Conservation (phyloP, 1,140 invertebrate genomes). For the Drosophila persimilis region DNA sequence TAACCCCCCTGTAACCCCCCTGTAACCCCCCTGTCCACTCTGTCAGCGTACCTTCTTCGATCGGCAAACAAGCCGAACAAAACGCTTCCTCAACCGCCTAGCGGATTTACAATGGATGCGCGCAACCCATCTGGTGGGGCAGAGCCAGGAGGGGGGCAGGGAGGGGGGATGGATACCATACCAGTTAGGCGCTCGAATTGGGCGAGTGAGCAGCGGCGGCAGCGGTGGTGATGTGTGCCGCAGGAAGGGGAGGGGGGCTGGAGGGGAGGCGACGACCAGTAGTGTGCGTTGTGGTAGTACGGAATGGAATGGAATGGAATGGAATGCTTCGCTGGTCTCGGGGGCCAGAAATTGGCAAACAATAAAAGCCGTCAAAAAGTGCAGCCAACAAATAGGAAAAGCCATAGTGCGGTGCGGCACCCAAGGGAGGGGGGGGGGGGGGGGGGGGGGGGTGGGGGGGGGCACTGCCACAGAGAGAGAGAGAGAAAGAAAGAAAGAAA, state of each 20-base stretch:
- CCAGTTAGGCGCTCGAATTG: conserved; percentile 60
- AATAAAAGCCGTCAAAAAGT: conserved; percentile 82
- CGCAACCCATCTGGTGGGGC: not conserved
- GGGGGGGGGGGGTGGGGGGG: not conserved
- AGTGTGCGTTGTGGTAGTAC: conserved; percentile 50
- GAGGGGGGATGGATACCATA: conserved; percentile 9
- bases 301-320: conserved; percentile 44
- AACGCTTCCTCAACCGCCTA: conserved; percentile 76
- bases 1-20: not conserved
- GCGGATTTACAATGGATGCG: conserved; percentile 74
- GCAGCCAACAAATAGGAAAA: conserved; percentile 70
- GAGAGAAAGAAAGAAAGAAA: conserved; percentile 39
- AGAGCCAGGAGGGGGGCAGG: not conserved
- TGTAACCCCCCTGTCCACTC: not conserved
- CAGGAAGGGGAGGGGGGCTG: not conserved
- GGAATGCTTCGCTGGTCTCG: conserved; percentile 72
- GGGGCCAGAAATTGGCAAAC: conserved; percentile 79
- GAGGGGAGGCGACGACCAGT: conserved; percentile 8
- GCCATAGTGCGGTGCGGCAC: conserved; percentile 33
- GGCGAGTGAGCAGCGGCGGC: conserved; percentile 6
- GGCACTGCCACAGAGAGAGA: conserved; percentile 6
- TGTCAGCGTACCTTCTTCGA: conserved; percentile 60
- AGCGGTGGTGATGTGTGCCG: conserved; percentile 18
- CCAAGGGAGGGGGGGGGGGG: conserved; percentile 13
- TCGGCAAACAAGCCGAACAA: conserved; percentile 77